A percentile compares a stretch with the other conserved stretches of the same genome.
These are phyloP conservation scores for Myopa tessellatipennis DNA, from an alignment of 2,888 invertebrate genomes.

Conservation along the genomic window DNA sequence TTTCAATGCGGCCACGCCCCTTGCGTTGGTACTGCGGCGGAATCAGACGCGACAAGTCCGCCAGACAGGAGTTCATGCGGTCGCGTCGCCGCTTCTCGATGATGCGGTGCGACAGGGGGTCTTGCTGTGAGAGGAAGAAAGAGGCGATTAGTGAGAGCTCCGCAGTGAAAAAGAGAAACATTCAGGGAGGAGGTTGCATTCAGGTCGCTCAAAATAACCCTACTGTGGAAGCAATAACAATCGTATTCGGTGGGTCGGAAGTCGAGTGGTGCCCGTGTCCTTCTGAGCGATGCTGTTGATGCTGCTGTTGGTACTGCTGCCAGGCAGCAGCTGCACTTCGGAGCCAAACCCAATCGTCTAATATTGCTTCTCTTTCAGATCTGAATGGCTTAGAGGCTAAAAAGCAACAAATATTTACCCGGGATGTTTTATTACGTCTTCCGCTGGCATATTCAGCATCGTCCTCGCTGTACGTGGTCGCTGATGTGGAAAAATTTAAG, in stretches of 20 bases:
- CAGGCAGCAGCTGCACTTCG: not conserved
- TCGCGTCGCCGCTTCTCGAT: slow-evolving; percentile 95
- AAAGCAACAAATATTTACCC: slow-evolving; percentile 69
- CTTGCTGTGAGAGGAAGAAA: slow-evolving; percentile 74
- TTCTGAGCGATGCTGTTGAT: slow-evolving; percentile 51
- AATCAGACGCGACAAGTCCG: slow-evolving; percentile 91
- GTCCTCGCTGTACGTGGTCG: slow-evolving; percentile 75
- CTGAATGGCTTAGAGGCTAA: slow-evolving; percentile 27
- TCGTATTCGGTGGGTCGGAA: slow-evolving; percentile 28
- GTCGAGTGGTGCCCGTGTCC: not conserved
- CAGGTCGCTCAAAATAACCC: not conserved
- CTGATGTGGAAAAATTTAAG: slow-evolving; percentile 76
- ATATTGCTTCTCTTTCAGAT: not conserved
- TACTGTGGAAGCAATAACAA: not conserved
- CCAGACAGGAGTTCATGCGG: slow-evolving; percentile 97
- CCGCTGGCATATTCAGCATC: slow-evolving; percentile 78
- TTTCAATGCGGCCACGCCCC: slow-evolving; percentile 94
- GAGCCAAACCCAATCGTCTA: not conserved
- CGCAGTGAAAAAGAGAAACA: slow-evolving; percentile 13
- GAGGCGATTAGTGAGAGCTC: not conserved
- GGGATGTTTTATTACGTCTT: slow-evolving; percentile 80
- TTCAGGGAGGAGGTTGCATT: not conserved
- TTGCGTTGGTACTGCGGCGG: slow-evolving; percentile 94
- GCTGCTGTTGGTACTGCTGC: slow-evolving; percentile 28
- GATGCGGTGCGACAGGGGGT: slow-evolving; percentile 96